These are phyloP conservation scores for Squalus acanthias DNA, from an alignment of 2,797 vertebrate species.

Conservation along the genomic window DNA sequence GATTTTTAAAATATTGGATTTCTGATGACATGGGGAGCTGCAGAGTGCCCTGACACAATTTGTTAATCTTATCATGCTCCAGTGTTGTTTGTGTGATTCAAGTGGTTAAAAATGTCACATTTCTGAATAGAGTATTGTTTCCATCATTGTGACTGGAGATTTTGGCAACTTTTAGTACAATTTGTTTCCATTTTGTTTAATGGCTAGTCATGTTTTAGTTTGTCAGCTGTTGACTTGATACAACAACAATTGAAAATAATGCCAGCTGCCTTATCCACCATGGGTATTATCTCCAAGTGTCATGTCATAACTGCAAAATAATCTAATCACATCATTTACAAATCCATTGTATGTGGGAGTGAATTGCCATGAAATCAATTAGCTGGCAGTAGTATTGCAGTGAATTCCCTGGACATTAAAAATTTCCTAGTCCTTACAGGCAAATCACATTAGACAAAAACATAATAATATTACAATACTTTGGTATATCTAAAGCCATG, in stretches of 20 bases:
- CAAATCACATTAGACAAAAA: constrained; percentile 6
- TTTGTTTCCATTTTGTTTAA: not conserved
- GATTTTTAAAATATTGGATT: not conserved
- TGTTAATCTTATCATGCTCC: not conserved
- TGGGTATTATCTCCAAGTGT: not conserved
- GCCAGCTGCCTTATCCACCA: not conserved
- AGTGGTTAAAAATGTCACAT: not conserved
- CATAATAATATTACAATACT: not conserved
- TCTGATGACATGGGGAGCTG: not conserved
- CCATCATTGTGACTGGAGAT: not conserved
- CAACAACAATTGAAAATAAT: not conserved
- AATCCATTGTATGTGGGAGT: not conserved
- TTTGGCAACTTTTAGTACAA: not conserved
- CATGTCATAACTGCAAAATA: not conserved
- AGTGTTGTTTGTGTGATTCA: not conserved
- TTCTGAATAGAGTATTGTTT: not conserved
- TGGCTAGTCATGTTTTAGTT: not conserved
- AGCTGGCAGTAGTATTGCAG: not conserved
- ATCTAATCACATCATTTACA: not conserved
- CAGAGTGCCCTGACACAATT: not conserved
- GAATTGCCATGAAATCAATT: not conserved
- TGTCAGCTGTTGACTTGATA: not conserved
- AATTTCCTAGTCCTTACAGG: not conserved
- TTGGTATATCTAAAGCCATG: not conserved
- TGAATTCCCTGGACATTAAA: not conserved